Base-by-base conservation (phyloP, 2,797 vertebrate genomes). In the Cyclopterus lumpus region DNA sequence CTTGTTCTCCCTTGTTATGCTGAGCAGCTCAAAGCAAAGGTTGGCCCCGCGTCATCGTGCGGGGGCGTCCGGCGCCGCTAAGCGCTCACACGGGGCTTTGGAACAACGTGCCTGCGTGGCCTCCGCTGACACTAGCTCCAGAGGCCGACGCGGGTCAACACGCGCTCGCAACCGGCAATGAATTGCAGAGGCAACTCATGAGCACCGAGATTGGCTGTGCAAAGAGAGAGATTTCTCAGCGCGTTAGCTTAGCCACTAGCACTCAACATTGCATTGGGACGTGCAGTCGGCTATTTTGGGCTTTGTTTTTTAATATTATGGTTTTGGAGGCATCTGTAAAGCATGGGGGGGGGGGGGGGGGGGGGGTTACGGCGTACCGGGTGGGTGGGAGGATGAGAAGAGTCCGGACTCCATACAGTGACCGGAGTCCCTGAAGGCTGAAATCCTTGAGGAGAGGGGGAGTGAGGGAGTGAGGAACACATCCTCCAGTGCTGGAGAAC, bases 261-360 rank as follows among this genome's bases (percentile, higher is more conserved):
- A 61, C 73, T 75, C 38, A 34, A 64, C 44, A 34, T 55, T 24
- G 26, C 53, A 80, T 68, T 3, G 22, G 57, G 70, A 1, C 71
- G 53, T n/a, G 51, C 38, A 46, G 71, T 38, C 15, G 49, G 61
- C 73, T 93, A 77, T 68, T 77, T 84, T 82, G 38, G 80, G 75
- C 53, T 57, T 57, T 58, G 40, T 76, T 76, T 51, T 88, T 85
- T 76, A 34, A 54, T 71, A 53, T 75, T 72, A 10, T 44, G 51
- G 40, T 55, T 83, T 82, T 77, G 53, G 57, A 77, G 44, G 75
- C 91, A 93, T 93, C 92, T 92, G 93, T 75, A 79, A 90, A 74
- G 62, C 71, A 87, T 93, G 90, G 92, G 48, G 58, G 55, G 58
- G 78, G 46, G 30, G 59, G 48, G 36, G 40, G 11, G 48, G 7